phyloP scores from a whole-genome alignment of 2,113 vertebrate genomes.

The Egretta garzetta region DNA sequence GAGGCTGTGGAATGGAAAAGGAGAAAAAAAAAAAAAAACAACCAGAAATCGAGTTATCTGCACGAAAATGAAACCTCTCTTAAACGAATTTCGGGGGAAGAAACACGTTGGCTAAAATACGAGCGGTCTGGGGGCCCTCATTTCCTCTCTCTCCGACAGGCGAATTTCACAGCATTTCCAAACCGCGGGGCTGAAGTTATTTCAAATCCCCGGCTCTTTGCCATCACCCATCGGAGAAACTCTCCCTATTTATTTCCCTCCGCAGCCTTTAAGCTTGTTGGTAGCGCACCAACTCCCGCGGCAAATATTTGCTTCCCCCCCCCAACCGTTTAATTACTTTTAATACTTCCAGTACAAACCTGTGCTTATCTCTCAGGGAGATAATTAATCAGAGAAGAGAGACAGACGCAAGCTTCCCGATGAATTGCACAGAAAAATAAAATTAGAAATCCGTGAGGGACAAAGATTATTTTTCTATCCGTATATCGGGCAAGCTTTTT shows the following conservation, averaged over 20 bases:
- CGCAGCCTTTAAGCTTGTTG: neutral
- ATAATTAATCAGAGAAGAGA: neutral
- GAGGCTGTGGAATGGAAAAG: neutral
- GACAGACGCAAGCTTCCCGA: neutral
- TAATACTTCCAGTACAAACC: neutral
- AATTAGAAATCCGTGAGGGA: neutral
- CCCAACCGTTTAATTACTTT: neutral
- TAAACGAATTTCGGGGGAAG: neutral
- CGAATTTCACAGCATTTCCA: neutral
- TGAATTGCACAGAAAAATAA: neutral
- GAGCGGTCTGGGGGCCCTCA: neutral
- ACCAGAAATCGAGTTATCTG: neutral
- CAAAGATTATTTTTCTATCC: neutral
- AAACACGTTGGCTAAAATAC: neutral
- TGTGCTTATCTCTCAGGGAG: neutral
- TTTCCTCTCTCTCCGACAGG: neutral
- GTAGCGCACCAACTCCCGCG: too few relatives aligned
- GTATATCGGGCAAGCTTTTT: neutral
- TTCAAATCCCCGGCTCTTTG: neutral
- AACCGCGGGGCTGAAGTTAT: neutral
- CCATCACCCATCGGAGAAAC: neutral
- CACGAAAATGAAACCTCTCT: neutral
- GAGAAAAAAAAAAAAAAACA: neutral
- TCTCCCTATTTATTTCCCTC: neutral
- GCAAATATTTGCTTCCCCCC: neutral